phyloP scores from a whole-genome alignment of 2,113 vertebrate species.

The Grammomys dolichurus region DNA sequence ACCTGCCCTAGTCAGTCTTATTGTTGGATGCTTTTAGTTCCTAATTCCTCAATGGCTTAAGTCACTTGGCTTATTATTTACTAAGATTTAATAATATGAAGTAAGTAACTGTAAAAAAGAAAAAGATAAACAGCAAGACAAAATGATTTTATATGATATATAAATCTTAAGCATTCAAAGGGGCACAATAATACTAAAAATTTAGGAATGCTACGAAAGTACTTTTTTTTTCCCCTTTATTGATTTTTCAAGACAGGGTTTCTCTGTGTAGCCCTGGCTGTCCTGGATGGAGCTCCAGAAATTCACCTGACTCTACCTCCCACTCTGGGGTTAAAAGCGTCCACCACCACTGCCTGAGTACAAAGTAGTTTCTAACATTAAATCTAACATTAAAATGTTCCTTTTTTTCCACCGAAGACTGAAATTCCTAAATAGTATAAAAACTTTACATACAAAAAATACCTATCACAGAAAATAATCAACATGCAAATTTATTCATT shows the following conservation, averaged over 20 bases:
- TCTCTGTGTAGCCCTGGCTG: no score
- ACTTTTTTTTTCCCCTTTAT: no score
- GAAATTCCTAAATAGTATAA: constrained; percentile 26
- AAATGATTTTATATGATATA: constrained; percentile 12
- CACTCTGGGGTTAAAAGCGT: no score
- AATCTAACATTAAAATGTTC: constrained; percentile 44
- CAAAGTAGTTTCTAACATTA: constrained; percentile 31
- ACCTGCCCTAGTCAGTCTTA: no score
- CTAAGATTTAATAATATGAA: constrained; percentile 39
- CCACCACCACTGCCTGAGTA: background rate
- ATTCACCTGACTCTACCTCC: no score
- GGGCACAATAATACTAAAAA: constrained; percentile 9
- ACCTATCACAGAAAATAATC: constrained; percentile 19
- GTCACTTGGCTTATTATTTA: no score
- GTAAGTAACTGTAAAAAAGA: constrained; percentile 37
- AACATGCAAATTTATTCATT: background rate
- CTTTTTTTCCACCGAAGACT: background rate
- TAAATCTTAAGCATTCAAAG: constrained; percentile 42
- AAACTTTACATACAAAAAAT: background rate
- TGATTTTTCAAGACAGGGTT: no score
- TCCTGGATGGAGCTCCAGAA: no score
- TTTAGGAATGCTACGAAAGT: background rate
- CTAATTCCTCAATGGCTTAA: no score
- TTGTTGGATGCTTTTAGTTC: no score
- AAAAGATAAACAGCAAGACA: constrained; percentile 11